Evolutionary conservation across 2,113 vertebrate genomes (phyloP).

Genomic region (Phoenicopterus ruber): DNA sequence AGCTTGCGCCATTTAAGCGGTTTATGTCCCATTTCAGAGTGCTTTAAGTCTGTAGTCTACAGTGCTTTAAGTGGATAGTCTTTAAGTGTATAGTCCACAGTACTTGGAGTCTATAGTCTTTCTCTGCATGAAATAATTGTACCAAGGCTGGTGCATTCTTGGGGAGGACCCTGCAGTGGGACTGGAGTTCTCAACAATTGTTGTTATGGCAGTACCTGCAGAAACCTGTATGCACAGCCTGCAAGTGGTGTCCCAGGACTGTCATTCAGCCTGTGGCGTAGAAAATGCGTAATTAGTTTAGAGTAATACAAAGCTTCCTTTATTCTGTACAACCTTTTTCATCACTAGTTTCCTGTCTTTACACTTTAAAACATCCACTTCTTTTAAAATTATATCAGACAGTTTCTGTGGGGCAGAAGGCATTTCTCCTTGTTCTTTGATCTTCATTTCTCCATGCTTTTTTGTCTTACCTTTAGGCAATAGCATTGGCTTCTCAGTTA

Average conservation of each 20-base stretch:
- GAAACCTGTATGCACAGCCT: background rate
- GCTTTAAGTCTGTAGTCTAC: background rate
- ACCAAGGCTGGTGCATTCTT: background rate
- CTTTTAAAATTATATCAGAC: background rate
- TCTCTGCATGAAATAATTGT: background rate
- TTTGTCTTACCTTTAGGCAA: conserved; percentile 13
- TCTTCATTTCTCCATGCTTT: background rate
- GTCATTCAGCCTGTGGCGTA: background rate
- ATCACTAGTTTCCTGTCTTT: background rate
- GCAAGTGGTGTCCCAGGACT: background rate
- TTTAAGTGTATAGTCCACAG: background rate
- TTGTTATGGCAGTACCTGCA: background rate
- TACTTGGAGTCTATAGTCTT: background rate
- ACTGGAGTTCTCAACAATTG: background rate
- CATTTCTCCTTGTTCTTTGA: background rate
- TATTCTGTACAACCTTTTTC: background rate
- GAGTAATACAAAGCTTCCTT: conserved; percentile 21
- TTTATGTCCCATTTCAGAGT: background rate
- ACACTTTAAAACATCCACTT: conserved; percentile 1
- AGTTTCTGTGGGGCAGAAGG: background rate
- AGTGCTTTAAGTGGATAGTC: background rate
- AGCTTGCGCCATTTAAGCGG: background rate
- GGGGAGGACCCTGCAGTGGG: background rate
- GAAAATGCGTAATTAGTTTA: background rate
- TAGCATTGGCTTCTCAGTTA: background rate